These are phyloP conservation scores for Agriotes lineatus DNA, from an alignment of 2,888 invertebrate genomes.

Conservation along the genomic window DNA sequence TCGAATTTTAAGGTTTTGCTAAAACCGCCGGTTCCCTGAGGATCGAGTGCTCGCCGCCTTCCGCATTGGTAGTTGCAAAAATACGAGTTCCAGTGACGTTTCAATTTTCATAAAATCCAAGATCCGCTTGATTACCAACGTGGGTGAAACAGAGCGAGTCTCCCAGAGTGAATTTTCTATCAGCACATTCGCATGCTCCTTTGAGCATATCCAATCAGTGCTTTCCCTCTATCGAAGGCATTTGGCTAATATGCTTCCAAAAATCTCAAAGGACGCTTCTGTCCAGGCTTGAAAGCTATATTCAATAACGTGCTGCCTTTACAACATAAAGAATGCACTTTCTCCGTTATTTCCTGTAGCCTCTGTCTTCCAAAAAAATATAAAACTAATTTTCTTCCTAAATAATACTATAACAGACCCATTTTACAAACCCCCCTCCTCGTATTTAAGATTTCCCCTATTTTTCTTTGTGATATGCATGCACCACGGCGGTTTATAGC, in stretches of 20 bases:
- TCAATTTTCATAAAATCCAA: neutral
- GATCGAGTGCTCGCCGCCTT: neutral
- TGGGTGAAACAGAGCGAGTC: conserved; percentile 7
- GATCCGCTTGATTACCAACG: neutral
- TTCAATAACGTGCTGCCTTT: conserved; percentile 3
- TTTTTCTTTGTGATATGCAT: too few species aligned
- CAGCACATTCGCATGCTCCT: conserved; percentile 9
- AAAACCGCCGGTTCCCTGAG: neutral
- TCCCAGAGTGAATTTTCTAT: conserved; percentile 6
- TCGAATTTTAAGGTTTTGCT: neutral
- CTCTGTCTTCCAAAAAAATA: too few species aligned
- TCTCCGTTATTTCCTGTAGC: too few species aligned
- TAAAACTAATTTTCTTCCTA: too few species aligned
- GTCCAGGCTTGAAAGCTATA: neutral
- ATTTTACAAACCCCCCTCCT: too few species aligned
- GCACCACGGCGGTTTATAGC: too few species aligned
- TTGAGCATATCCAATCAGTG: conserved; percentile 23
- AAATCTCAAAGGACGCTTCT: neutral
- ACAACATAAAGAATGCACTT: neutral
- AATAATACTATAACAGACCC: too few species aligned
- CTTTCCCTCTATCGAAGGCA: conserved; percentile 8
- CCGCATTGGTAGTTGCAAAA: neutral
- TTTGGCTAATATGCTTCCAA: conserved; percentile 22
- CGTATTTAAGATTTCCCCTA: too few species aligned
- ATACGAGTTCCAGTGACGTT: neutral